Base-by-base conservation (phyloP, 1,140 invertebrate species). In the Campoletis sonorensis region DNA sequence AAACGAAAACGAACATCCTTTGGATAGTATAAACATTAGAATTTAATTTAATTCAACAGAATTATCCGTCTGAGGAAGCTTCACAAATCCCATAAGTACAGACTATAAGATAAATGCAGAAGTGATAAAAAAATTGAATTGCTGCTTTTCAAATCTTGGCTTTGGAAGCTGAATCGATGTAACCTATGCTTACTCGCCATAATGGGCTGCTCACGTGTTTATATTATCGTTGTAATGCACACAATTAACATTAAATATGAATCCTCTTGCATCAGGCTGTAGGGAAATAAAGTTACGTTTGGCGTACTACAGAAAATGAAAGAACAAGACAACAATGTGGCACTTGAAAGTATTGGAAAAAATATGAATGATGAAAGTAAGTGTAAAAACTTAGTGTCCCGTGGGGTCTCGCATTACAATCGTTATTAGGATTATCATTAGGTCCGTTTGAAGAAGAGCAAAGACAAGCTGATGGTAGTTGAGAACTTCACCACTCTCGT, bases 401-500 rank as follows among this genome's bases (percentile, higher is more conserved):
- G 23, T 26, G 61, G 11, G n/a, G 10, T 64, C 21, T 64, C 21
- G 21, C n/a, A 27, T 64, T 23, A 64, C 61, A 26, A 26, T 64
- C 2, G 61, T 64, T 64, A 64, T 21, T 15, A 23, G 23, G 23
- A 64, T 64, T 64, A 26, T 64, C 23, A 64, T 26, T 8, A 64
- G 61, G 61, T 64, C 51, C n/a, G 51, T 64, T 64, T 64, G 61
- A 64, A 21, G 51, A 64, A 64, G 11, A 26, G 61, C 61, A 64
- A 26, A 26, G 61, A 64, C 61, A 64, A 64, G n/a, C 23, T 64
- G 61, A 26, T 26, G 23, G 61, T 64, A 23, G 61, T 23, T 64
- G 51, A 26, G 21, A 64, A 64, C 61, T 64, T 64, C n/a, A 64
- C 23, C n/a, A 64, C n/a, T 64, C 23, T 64, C 61, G 21, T 64